phyloP scores from a whole-genome alignment of 53 echinoderm and acorn worm species.

The Apostichopus leukothele region DNA sequence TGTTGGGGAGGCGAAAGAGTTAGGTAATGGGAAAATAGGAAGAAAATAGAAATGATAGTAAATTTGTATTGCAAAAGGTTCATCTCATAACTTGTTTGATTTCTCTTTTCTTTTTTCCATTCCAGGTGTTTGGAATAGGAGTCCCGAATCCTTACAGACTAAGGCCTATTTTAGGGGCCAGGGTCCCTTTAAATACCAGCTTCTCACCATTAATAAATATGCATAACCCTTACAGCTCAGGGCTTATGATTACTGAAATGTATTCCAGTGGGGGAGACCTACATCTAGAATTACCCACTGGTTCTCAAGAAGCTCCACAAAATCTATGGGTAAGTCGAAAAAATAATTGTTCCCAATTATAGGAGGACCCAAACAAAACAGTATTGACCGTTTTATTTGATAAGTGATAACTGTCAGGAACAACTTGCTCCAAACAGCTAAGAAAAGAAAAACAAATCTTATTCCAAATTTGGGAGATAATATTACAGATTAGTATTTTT shows the following conservation, averaged over 20 bases:
- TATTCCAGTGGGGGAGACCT: slow-evolving; percentile 98
- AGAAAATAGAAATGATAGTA: too few relatives aligned
- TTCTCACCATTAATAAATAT: slow-evolving; percentile 98
- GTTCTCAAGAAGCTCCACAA: slow-evolving; percentile 91
- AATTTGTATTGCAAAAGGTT: not conserved
- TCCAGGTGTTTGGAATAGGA: slow-evolving; percentile 95
- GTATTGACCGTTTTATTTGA: too few relatives aligned
- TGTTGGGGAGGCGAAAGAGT: too few relatives aligned
- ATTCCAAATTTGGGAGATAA: too few relatives aligned
- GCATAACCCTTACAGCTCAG: slow-evolving; percentile 99
- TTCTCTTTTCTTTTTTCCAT: slow-evolving; percentile 36
- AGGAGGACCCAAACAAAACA: too few relatives aligned
- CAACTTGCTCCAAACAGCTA: too few relatives aligned
- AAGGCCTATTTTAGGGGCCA: slow-evolving; percentile 96
- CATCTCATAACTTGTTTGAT: not conserved
- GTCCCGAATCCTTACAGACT: slow-evolving; percentile 97
- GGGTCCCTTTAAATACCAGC: slow-evolving; percentile 97
- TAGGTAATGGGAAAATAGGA: too few relatives aligned
- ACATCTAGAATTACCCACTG: slow-evolving; percentile 97
- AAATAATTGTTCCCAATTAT: not conserved
- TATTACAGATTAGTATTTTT: too few relatives aligned
- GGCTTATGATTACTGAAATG: slow-evolving; percentile 98
- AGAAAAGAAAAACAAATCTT: too few relatives aligned
- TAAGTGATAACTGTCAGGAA: too few relatives aligned
- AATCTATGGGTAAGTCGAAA: slow-evolving; percentile 88